A percentile compares a stretch with the other conserved stretches of the same genome.
phyloP scores from a whole-genome alignment of 2,113 vertebrate genomes.

The Tyrannus savana region DNA sequence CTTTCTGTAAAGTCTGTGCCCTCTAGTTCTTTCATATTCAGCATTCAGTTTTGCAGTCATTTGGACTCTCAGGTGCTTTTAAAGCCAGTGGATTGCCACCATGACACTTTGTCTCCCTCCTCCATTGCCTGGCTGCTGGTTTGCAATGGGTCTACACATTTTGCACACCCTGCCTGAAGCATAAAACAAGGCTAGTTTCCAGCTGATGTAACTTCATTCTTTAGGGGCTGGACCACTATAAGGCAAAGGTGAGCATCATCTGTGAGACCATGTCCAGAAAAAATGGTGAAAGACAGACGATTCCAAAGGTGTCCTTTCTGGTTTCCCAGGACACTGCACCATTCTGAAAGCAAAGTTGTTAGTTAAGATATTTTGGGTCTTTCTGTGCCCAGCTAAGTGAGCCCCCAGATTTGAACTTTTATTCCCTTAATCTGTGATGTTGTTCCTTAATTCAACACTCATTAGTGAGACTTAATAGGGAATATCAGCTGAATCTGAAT shows the following conservation, averaged over 20 bases:
- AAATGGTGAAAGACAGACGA: background rate
- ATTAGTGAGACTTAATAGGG: background rate
- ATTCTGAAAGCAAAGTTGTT: background rate
- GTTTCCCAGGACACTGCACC: background rate
- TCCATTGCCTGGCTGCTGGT: background rate
- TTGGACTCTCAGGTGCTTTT: background rate
- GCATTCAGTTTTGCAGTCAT: background rate
- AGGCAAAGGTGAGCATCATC: background rate
- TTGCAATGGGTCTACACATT: background rate
- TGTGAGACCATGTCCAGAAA: background rate
- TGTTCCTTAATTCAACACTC: background rate
- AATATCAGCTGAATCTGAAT: background rate
- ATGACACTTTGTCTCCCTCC: background rate
- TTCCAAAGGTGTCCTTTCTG: background rate
- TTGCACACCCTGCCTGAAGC: background rate
- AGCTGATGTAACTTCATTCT: background rate
- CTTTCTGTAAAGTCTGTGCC: background rate
- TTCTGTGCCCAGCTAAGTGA: background rate
- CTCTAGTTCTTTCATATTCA: background rate
- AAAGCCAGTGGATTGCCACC: background rate
- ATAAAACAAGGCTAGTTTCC: background rate
- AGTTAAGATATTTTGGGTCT: background rate
- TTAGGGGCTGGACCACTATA: background rate
- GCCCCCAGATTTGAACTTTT: background rate
- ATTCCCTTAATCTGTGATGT: background rate